Evolutionary conservation across 2,797 vertebrate genomes (phyloP).

Genomic region (Linurgus olivaceus): DNA sequence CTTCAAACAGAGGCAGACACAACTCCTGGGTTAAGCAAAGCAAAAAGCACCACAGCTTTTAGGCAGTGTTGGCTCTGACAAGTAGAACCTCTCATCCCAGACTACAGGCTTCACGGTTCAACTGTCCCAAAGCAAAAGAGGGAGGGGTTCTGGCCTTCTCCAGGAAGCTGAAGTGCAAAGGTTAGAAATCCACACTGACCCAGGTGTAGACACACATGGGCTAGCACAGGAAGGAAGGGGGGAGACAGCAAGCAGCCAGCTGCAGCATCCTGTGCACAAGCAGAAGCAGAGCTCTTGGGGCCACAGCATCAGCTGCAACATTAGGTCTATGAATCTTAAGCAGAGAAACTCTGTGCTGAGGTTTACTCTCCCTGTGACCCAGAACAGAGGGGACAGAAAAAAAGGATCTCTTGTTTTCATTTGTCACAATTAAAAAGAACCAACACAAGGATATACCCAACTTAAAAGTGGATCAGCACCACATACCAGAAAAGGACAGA

Average conservation of each 20-base stretch:
- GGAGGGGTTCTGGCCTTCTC: neutral
- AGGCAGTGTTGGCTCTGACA: neutral
- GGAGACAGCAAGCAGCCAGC: neutral
- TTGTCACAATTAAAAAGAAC: neutral
- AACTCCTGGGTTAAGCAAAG: neutral
- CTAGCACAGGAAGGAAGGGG: neutral
- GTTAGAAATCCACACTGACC: neutral
- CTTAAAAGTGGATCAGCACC: neutral
- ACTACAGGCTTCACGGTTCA: neutral
- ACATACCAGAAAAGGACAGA: neutral
- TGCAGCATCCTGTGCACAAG: rapidly evolving
- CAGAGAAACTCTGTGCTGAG: neutral
- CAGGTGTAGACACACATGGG: neutral
- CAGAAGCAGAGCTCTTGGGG: neutral
- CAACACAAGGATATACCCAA: neutral
- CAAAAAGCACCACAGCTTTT: neutral
- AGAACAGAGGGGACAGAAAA: neutral
- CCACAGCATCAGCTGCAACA: neutral
- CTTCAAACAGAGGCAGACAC: neutral
- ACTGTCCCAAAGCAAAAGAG: neutral
- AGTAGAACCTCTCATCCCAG: neutral
- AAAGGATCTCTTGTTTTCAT: rapidly evolving
- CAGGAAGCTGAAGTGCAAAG: neutral
- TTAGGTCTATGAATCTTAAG: neutral
- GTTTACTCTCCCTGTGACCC: neutral